Conservation (phyloP, 2,797 vertebrate species). For the Sebastes hubbsi region DNA sequence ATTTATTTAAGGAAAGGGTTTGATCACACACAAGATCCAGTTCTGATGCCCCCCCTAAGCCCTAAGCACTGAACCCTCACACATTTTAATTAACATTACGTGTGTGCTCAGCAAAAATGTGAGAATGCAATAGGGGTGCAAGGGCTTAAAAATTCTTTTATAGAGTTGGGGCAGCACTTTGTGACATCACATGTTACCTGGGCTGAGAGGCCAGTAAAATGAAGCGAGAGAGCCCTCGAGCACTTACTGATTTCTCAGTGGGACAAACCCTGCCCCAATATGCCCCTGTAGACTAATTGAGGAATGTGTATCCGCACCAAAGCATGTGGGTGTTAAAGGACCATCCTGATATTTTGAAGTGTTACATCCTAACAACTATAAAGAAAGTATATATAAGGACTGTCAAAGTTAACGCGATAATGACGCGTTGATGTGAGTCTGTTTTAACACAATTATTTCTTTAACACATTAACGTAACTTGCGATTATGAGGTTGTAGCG, state of each 20-base stretch:
- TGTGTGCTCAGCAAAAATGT: constrained; percentile 32
- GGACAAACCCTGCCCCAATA: background rate
- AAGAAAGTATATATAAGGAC: background rate
- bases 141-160: constrained; percentile 11
- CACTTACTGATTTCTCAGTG: constrained; percentile 3
- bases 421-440: too few relatives aligned
- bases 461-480: too few relatives aligned
- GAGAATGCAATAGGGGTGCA: background rate
- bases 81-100: constrained; percentile 37
- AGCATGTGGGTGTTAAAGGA: background rate
- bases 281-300: background rate
- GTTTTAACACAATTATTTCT: too few relatives aligned
- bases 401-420: too few relatives aligned
- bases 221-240: background rate
- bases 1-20: constrained; percentile 22
- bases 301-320: background rate
- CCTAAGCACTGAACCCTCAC: constrained; percentile 22
- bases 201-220: background rate
- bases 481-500: too few relatives aligned
- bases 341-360: background rate
- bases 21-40: constrained; percentile 1
- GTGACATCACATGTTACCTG: background rate
- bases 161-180: background rate
- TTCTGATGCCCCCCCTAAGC: background rate
- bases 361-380: background rate